Evolutionary conservation across 2,888 invertebrate species (phyloP).

Genomic region (Mimachlamys varia): DNA sequence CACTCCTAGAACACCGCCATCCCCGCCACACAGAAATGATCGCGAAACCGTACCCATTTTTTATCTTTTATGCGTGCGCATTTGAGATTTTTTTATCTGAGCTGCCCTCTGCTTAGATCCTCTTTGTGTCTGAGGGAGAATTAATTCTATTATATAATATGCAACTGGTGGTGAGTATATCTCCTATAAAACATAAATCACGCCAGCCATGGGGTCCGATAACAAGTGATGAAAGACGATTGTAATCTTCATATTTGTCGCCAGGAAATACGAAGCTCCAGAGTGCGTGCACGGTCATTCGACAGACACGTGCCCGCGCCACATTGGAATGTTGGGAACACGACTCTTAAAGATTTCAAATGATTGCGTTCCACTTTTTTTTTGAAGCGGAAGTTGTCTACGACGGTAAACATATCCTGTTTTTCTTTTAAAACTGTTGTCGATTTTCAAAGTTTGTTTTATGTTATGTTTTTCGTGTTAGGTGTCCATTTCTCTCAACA

Average conservation of each 20-base stretch:
- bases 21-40: not conserved
- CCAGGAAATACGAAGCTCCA: not conserved
- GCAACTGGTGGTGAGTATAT: conserved; percentile 12
- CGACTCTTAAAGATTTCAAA: not conserved
- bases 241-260: conserved; percentile 33
- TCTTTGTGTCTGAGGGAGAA: conserved; percentile 19
- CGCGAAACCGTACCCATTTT: not conserved
- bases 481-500: not conserved
- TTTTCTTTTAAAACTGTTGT: conserved; percentile 11
- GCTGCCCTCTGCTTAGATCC: not conserved
- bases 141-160: conserved; percentile 28
- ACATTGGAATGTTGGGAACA: not conserved
- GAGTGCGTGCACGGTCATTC: conserved; percentile 11
- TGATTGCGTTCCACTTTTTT: not conserved
- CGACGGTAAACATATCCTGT: not conserved
- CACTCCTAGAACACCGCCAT: not conserved
- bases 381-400: not conserved
- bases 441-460: not conserved
- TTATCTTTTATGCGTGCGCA: not conserved
- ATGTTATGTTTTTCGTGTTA: not conserved
- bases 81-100: conserved; percentile 26
- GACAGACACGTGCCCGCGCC: conserved; percentile 3
- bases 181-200: not conserved
- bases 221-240: conserved; percentile 4
- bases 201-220: not conserved